These are phyloP conservation scores for Aurelia sp. DNA, from an alignment of 30 jellyfish, hydroid and myxozoan species.

Conservation along the genomic window DNA sequence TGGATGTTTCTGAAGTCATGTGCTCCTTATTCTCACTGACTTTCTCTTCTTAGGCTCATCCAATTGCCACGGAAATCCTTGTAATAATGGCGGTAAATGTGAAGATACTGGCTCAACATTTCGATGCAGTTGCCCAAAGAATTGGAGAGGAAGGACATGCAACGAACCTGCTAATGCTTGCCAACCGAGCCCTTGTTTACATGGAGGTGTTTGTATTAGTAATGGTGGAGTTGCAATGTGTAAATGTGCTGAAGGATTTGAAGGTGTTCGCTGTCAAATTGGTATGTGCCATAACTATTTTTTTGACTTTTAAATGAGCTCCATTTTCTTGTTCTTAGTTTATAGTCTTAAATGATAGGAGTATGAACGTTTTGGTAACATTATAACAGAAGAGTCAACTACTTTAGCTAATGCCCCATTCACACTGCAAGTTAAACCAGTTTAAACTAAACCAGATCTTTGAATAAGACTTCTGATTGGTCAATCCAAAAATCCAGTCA, in stretches of 20 bases:
- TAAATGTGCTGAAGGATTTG: conserved; percentile 80
- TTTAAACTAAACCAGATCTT: too few species aligned
- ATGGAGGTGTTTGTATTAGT: conserved; percentile 67
- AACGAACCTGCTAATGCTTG: conserved; percentile 68
- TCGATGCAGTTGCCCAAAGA: conserved; percentile 35
- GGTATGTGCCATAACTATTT: conserved; percentile 37
- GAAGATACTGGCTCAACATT: conserved; percentile 57
- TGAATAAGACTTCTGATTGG: too few species aligned
- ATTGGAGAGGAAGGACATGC: conserved; percentile 82
- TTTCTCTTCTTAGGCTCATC: conserved; percentile 37
- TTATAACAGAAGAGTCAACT: too few species aligned
- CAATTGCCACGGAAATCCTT: conserved; percentile 75
- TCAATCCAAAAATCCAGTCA: too few species aligned
- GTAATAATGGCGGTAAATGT: conserved; percentile 78
- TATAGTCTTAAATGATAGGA: too few species aligned
- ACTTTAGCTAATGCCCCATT: too few species aligned
- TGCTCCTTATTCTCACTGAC: too few species aligned
- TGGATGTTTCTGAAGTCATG: too few species aligned
- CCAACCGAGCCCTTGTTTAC: conserved; percentile 60
- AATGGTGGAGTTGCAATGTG: conserved; percentile 79
- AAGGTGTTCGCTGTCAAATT: conserved; percentile 81
- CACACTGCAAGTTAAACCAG: too few species aligned
- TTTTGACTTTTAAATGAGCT: too few species aligned
- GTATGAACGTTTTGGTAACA: too few species aligned
- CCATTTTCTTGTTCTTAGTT: too few species aligned